These are phyloP conservation scores for Lophochroa leadbeateri DNA, from an alignment of 2,113 vertebrate genomes.

Conservation along the genomic window DNA sequence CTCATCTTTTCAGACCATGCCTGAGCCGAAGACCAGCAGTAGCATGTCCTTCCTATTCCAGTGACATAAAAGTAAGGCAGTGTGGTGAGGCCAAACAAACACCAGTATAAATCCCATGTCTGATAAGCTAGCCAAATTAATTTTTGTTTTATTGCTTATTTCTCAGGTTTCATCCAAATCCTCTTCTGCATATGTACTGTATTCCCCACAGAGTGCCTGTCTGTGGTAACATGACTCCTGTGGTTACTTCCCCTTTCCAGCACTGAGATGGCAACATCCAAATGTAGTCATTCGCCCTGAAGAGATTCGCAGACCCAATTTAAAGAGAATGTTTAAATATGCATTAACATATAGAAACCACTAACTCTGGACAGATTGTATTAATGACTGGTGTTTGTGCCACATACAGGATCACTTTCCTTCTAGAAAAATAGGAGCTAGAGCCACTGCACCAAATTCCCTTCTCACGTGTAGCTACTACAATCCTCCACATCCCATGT, in stretches of 20 bases:
- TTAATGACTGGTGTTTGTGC: background rate
- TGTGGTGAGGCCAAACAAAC: background rate
- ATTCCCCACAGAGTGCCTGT: background rate
- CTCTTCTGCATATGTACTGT: background rate
- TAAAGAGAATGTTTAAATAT: background rate
- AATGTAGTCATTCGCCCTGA: background rate
- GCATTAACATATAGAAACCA: background rate
- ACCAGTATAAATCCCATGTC: background rate
- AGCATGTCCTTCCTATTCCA: background rate
- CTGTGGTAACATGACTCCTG: background rate
- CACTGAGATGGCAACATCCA: background rate
- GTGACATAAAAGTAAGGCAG: background rate
- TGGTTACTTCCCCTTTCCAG: background rate
- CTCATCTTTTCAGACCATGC: background rate
- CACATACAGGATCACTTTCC: background rate
- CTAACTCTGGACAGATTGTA: background rate
- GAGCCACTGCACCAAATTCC: background rate
- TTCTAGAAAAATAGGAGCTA: background rate
- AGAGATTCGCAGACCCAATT: background rate
- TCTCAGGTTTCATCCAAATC: conserved; percentile 18
- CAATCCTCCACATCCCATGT: background rate
- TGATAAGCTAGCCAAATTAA: background rate
- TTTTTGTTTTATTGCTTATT: conserved; percentile 35
- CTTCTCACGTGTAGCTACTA: background rate
- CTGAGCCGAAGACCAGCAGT: background rate